These are phyloP conservation scores for Girardinichthys multiradiatus DNA, from an alignment of 2,113 vertebrate genomes.

Conservation along the genomic window DNA sequence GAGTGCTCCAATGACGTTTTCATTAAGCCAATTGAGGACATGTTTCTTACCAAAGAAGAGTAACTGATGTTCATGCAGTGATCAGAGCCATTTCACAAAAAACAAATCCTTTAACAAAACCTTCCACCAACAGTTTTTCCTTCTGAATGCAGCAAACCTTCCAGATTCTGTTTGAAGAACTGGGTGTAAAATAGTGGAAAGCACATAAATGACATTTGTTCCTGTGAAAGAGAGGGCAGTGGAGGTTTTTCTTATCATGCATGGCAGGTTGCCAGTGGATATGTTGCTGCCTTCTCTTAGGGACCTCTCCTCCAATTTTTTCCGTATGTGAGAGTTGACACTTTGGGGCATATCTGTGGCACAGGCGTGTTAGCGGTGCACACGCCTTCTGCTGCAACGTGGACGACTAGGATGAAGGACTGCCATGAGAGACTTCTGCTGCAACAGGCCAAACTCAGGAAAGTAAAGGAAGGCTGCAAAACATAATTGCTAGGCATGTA, in stretches of 20 bases:
- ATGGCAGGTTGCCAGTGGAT: conserved; percentile 65
- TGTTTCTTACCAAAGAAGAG: background rate
- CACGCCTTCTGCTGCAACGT: conserved; percentile 60
- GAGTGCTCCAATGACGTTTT: background rate
- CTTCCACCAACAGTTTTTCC: background rate
- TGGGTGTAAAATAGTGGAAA: conserved; percentile 29
- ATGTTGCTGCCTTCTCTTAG: conserved; percentile 56
- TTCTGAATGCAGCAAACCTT: conserved; percentile 2
- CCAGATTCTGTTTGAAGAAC: conserved; percentile 13
- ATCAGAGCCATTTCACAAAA: no score
- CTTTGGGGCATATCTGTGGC: conserved; percentile 68
- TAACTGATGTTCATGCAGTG: background rate
- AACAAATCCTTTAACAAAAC: no score
- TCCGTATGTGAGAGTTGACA: conserved; percentile 67
- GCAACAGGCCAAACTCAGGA: conserved; percentile 50
- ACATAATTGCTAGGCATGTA: conserved; percentile 26
- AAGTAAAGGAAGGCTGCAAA: conserved; percentile 21
- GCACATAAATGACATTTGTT: conserved; percentile 51
- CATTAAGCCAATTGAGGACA: background rate
- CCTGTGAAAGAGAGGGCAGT: conserved; percentile 40
- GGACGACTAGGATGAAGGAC: conserved; percentile 50
- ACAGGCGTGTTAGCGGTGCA: conserved; percentile 63
- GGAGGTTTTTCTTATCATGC: conserved; percentile 66
- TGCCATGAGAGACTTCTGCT: conserved; percentile 47
- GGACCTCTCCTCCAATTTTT: conserved; percentile 58